phyloP scores from a whole-genome alignment of 1,140 invertebrate species.

The Halictus rubicundus region DNA sequence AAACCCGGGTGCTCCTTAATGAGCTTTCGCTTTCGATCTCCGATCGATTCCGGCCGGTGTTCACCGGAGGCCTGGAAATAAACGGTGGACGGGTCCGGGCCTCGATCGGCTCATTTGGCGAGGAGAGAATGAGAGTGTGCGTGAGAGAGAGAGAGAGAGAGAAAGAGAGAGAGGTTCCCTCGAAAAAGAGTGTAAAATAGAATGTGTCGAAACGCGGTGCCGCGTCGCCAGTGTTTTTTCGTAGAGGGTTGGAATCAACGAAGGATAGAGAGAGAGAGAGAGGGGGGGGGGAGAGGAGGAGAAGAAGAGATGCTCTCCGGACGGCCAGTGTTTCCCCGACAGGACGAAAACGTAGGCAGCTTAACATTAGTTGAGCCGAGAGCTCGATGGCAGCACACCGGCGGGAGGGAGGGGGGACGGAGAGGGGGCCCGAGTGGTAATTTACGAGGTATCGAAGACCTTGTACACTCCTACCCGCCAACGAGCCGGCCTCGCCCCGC shows the following conservation, averaged over 20 bases:
- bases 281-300: neutral
- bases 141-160: neutral
- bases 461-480: constrained; percentile 79
- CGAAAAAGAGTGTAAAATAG: constrained; percentile 42
- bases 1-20: constrained; percentile 31
- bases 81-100: neutral
- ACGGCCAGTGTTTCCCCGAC: constrained; percentile 23
- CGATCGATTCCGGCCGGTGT: constrained; percentile 32
- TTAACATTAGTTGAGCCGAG: constrained; percentile 54
- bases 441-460: constrained; percentile 81
- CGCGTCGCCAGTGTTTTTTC: constrained; percentile 34
- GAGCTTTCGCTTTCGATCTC: constrained; percentile 48
- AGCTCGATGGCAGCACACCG: constrained; percentile 45
- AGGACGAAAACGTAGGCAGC: constrained; percentile 64
- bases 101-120: constrained; percentile 36
- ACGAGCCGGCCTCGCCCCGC: constrained; percentile 70
- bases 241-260: neutral
- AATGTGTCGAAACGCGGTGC: constrained; percentile 32
- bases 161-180: neutral
- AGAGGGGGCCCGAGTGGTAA: constrained; percentile 70
- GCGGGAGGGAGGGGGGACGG: neutral
- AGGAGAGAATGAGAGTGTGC: neutral
- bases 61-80: constrained; percentile 23
- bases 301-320: neutral
- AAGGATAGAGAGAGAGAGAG: neutral